A percentile compares a stretch with the other conserved stretches of the same genome.
These are phyloP conservation scores for Hyles lineata DNA, from an alignment of 2,888 invertebrate genomes.

Conservation along the genomic window DNA sequence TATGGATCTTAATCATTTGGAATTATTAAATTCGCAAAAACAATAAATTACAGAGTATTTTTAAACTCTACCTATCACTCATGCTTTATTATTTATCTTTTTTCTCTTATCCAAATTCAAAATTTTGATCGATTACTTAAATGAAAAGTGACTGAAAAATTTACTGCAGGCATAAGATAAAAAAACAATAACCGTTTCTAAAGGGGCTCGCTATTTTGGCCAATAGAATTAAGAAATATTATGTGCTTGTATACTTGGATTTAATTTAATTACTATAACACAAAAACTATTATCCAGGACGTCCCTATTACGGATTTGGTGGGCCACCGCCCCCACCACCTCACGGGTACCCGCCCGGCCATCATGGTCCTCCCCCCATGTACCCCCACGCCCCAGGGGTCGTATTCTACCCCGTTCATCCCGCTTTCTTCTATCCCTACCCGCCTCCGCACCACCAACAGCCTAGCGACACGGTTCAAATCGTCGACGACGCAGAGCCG, in stretches of 20 bases:
- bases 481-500: constrained; percentile 61
- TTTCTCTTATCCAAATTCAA: background rate
- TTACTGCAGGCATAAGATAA: background rate
- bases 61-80: no score
- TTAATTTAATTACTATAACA: constrained; percentile 35
- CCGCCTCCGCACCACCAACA: constrained; percentile 48
- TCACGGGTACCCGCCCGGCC: constrained; percentile 45
- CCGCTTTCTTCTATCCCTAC: constrained; percentile 76
- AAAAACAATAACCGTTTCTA: no score
- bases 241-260: background rate
- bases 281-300: constrained; percentile 64
- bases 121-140: background rate
- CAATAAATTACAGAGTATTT: no score
- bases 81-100: background rate
- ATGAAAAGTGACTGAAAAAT: background rate
- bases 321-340: constrained; percentile 56
- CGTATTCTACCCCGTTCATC: constrained; percentile 73
- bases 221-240: no score
- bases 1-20: background rate
- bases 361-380: constrained; percentile 53
- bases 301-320: constrained; percentile 74
- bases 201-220: no score
- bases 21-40: no score
- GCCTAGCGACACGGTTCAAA: constrained; percentile 51
- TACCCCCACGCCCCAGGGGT: constrained; percentile 63